A percentile compares a stretch with the other conserved stretches of the same genome.
Evolutionary conservation across 2,888 invertebrate species (phyloP).

Genomic region (Meghimatium bilineatum): DNA sequence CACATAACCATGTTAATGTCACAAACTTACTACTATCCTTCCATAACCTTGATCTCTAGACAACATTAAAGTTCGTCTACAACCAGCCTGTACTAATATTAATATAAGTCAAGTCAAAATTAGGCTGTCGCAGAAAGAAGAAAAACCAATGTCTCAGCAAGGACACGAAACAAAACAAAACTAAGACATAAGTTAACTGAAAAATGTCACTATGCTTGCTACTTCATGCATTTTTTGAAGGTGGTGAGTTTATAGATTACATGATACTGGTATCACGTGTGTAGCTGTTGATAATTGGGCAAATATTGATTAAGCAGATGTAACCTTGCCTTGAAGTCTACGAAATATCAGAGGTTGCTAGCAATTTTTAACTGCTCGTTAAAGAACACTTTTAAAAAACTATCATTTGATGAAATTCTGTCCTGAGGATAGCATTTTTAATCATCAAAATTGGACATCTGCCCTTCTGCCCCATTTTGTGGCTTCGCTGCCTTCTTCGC

Average conservation of each 20-base stretch:
- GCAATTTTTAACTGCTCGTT: neutral
- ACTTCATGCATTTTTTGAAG: too few species aligned
- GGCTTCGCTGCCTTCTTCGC: neutral
- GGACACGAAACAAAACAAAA: too few species aligned
- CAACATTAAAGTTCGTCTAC: too few species aligned
- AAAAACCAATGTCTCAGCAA: too few species aligned
- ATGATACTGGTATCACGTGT: neutral
- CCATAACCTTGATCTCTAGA: too few species aligned
- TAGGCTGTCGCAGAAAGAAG: neutral
- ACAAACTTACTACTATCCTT: too few species aligned
- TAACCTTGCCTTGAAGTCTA: neutral
- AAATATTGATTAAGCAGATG: slow-evolving; percentile 11
- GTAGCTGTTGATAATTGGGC: slow-evolving; percentile 2
- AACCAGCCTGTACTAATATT: neutral
- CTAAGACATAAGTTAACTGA: neutral
- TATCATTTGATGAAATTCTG: neutral
- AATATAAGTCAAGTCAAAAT: neutral
- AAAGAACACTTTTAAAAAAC: neutral
- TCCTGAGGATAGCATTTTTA: neutral
- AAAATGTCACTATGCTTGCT: too few species aligned
- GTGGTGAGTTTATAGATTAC: slow-evolving; percentile 1
- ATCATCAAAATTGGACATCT: neutral
- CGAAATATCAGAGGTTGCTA: slow-evolving; percentile 28
- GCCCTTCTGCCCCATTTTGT: neutral
- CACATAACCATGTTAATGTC: too few species aligned